phyloP scores from a whole-genome alignment of 2,888 invertebrate species.

The Melangyna quadrimaculata region DNA sequence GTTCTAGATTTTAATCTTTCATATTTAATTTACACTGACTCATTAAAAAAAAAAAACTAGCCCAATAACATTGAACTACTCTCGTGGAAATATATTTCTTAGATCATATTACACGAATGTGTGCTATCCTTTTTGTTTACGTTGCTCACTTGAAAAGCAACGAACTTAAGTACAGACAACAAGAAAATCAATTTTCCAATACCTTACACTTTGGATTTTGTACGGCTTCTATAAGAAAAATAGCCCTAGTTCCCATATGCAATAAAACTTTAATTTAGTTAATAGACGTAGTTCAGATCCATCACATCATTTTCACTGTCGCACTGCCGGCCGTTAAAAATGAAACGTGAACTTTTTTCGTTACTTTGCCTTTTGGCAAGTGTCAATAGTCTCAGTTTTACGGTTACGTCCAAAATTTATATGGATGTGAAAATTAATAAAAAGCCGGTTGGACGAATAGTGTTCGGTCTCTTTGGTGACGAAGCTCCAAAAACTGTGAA shows the following conservation, averaged over 20 bases:
- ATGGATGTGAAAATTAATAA: conserved; percentile 90
- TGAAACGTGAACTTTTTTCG: conserved; percentile 39
- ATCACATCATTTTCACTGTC: conserved; percentile 31
- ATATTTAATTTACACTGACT: too few relatives aligned
- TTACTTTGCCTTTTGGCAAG: conserved; percentile 45
- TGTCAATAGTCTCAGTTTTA: conserved; percentile 76
- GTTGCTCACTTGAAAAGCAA: background rate
- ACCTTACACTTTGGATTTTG: background rate
- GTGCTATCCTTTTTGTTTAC: background rate
- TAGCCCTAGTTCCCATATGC: background rate
- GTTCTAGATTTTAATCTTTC: background rate
- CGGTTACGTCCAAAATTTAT: conserved; percentile 84
- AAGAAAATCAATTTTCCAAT: conserved; percentile 66
- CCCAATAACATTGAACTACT: background rate
- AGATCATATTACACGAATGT: background rate
- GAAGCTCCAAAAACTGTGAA: conserved; percentile 91
- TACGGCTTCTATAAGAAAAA: conserved; percentile 61
- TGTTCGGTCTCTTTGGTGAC: conserved; percentile 91
- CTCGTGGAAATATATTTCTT: background rate
- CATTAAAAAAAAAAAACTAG: background rate
- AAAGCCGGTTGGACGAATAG: conserved; percentile 88
- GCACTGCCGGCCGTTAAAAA: background rate
- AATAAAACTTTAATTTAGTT: conserved; percentile 17
- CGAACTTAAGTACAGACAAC: background rate
- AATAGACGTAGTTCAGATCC: conserved; percentile 15